Evolutionary conservation across 2,888 invertebrate species (phyloP), one percentile per base, ranked within the genome.

Genomic region (Amblyjoppa fuscipennis): DNA sequence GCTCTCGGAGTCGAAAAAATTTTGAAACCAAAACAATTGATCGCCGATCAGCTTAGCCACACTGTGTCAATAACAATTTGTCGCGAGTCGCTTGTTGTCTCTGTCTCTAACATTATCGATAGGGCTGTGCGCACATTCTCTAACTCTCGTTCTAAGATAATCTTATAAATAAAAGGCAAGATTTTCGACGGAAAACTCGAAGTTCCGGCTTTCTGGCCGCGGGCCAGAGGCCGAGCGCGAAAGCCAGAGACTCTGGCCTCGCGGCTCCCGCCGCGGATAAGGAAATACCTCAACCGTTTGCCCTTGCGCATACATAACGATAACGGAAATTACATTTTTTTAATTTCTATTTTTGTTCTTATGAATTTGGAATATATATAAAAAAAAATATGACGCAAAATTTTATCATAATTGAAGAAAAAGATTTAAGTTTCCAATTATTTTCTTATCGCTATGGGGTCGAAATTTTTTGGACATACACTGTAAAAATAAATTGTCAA

Each of bases 61-160:
- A 70, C n/a, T 25, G 34, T 71, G 70, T 49, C n/a, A 79, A 71
- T 79, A 79, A 79, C 79, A 79, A 64, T 71, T 4, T 64, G 68
- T 69, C 68, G 25, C 28, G 61, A 45, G 59, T 71, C 49, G 78
- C 78, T 79, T 79, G 51, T 38, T 38, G 25, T 53, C 66, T 70
- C 28, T 49, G 70, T 61, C 45, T 49, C 79, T 79, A 79, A 79
- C 70, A 61, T 25, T 38, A 71, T 61, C 41, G 28, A 70, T 28
- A 78, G 69, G 13, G 45, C 49, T 79, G 49, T 59, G 11, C 51
- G 25, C 51, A 16, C 3, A 34, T 61, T 61, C 20, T 31, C 51
- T 49, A 45, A 45, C 45, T 45, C 45, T 13, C 45, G 45, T 45
- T 45, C 45, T 45, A 45, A 45, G 45, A 45, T 13, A 11, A 45